phyloP scores from a whole-genome alignment of 2,888 invertebrate genomes.

The Drosophila borealis region DNA sequence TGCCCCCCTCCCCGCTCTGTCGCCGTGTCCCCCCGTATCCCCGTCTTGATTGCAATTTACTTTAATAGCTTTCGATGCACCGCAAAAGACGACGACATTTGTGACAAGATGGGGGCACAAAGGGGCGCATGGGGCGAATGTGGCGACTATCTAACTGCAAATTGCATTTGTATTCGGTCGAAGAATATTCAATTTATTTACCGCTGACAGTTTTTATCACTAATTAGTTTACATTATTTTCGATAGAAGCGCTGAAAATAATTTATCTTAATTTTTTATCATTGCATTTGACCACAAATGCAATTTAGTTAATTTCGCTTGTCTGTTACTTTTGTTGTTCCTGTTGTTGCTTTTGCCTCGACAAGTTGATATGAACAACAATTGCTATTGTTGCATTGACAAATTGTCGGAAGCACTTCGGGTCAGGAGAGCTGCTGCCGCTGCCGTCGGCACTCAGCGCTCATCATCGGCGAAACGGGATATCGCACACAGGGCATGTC shows the following conservation, averaged over 20 bases:
- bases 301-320: conserved; percentile 70
- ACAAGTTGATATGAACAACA: conserved; percentile 44
- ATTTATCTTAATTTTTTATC: conserved; percentile 77
- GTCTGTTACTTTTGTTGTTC: conserved; percentile 16
- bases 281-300: conserved; percentile 74
- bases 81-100: conserved; percentile 42
- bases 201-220: conserved; percentile 72
- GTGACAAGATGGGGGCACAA: conserved; percentile 50
- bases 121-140: conserved; percentile 28
- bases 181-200: conserved; percentile 74
- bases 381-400: conserved; percentile 60
- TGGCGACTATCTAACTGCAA: conserved; percentile 54
- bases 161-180: conserved; percentile 42
- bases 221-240: conserved; percentile 75
- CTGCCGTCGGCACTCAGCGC: conserved; percentile 42
- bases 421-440: conserved; percentile 16
- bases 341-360: conserved; percentile 26
- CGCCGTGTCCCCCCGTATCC: neutral
- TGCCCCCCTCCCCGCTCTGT: too few species aligned
- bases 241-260: conserved; percentile 57
- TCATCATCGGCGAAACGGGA: neutral
- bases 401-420: conserved; percentile 66
- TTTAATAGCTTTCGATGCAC: conserved; percentile 76
- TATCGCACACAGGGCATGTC: conserved; percentile 3
- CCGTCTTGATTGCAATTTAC: conserved; percentile 68